Evolutionary conservation across 2,113 vertebrate genomes (phyloP), one percentile per base, ranked within the genome.

Genomic region (Odontesthes bonariensis): DNA sequence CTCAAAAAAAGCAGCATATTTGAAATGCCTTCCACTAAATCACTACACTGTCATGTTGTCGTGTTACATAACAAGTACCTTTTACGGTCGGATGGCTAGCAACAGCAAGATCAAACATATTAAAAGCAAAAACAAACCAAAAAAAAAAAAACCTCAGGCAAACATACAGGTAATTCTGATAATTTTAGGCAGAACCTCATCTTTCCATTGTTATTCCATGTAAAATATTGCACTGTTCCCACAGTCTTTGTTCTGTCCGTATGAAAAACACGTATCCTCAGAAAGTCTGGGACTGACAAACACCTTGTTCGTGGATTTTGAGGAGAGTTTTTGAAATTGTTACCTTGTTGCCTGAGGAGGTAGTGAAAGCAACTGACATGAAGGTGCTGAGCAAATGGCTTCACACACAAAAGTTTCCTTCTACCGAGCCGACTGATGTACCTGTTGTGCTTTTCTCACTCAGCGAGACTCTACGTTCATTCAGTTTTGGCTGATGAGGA

Each of bases 141-240:
- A 61, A 4, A 40, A 55, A 57, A 75, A 58, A 60, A 69, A 76
- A 69, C 69, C 83, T 82, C 84, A 82, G 83, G 70, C 73, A 56
- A 67, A 33, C 69, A 32, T 8, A 27, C 20, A 19, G 53, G n/a
- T 58, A 66, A 76, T 82, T 83, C 88, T 84, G 63, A 77, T 74
- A 66, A 47, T 86, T 85, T 81, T 89, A 87, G 77, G 80, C 73
- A 53, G 65, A 81, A 63, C 68, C 62, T 79, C 40, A 56, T 85
- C 77, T 77, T 79, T 88, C 77, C 70, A 77, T 75, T 83, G 73
- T 70, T 87, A 88, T 90, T 92, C 81, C 89, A 87, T 89, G 76
- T 92, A 86, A 91, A 91, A 92, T 95, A 94, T 94, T 94, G 94
- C 93, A 94, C 92, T 75, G 79, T 85, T 91, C 91, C 92, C 90